These are phyloP conservation scores for Mus spicilegus DNA, from an alignment of 2,113 vertebrate genomes.

Conservation along the genomic window DNA sequence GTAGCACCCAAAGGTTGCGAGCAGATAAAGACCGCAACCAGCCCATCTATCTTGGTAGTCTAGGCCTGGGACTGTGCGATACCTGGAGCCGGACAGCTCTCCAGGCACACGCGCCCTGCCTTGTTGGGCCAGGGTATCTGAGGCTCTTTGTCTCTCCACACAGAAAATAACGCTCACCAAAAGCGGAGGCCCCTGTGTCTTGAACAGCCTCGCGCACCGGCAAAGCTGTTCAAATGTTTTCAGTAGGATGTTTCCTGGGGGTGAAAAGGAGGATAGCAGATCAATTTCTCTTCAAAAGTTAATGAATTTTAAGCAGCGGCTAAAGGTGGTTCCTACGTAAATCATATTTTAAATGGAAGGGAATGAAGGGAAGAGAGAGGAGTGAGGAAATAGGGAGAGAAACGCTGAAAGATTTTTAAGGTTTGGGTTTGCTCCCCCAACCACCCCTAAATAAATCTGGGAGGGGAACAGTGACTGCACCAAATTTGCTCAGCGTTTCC, in stretches of 20 bases:
- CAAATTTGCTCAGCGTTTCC: not conserved
- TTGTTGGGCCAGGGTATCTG: not conserved
- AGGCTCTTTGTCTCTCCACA: constrained; percentile 76
- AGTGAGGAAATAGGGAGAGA: not conserved
- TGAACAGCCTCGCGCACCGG: not conserved
- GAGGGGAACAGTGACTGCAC: not conserved
- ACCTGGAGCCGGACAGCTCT: not conserved
- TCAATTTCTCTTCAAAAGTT: constrained; percentile 70
- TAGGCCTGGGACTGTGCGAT: not conserved
- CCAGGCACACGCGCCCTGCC: not conserved
- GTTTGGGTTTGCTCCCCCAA: not conserved
- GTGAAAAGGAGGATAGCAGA: not conserved
- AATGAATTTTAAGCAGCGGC: constrained; percentile 67
- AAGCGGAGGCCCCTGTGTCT: constrained; percentile 50
- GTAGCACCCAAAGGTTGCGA: constrained; percentile 31
- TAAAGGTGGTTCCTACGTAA: constrained; percentile 53
- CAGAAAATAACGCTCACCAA: constrained; percentile 31
- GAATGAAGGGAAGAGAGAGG: not conserved
- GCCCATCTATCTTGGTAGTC: constrained; percentile 49
- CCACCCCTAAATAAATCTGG: not conserved
- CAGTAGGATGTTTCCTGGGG: constrained; percentile 66
- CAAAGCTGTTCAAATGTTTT: constrained; percentile 63
- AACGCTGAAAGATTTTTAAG: not conserved
- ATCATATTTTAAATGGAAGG: constrained; percentile 58
- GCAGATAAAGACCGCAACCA: constrained; percentile 20